A percentile compares a stretch with the other conserved stretches of the same genome.
Conservation (phyloP, 2,113 vertebrate species). For the Drymodes brunneopygia region DNA sequence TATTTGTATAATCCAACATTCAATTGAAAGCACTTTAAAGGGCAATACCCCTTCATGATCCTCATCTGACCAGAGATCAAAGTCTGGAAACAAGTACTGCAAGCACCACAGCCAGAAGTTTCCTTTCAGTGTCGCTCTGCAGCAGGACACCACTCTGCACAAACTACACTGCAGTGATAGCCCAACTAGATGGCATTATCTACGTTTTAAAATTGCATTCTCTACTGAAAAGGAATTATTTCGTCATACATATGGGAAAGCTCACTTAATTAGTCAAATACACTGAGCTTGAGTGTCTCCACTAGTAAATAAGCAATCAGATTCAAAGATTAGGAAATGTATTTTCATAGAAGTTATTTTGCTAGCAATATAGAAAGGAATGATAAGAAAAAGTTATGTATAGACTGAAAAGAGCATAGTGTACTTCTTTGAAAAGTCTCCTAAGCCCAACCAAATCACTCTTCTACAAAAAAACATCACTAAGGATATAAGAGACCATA, state of each 20-base stretch:
- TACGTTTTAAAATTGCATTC: not conserved
- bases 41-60: not conserved
- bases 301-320: not conserved
- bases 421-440: not conserved
- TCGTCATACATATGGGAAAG: not conserved
- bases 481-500: not conserved
- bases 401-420: not conserved
- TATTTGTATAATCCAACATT: not conserved
- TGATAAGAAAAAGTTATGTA: not conserved
- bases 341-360: not conserved
- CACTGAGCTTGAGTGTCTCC: not conserved
- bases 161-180: not conserved
- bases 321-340: not conserved
- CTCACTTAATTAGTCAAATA: not conserved
- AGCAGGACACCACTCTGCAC: rapidly evolving
- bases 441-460: not conserved
- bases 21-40: not conserved
- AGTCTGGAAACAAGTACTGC: not conserved
- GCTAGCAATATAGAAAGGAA: not conserved
- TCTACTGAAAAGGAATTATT: not conserved
- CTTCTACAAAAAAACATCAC: not conserved
- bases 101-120: rapidly evolving
- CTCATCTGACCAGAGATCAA: not conserved
- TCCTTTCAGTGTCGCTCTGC: not conserved
- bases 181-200: not conserved